Percentiles rank a stretch among this genome's conserved stretches.
phyloP scores from a whole-genome alignment of 2,888 invertebrate species.

The Minunthozetes semirufus region DNA sequence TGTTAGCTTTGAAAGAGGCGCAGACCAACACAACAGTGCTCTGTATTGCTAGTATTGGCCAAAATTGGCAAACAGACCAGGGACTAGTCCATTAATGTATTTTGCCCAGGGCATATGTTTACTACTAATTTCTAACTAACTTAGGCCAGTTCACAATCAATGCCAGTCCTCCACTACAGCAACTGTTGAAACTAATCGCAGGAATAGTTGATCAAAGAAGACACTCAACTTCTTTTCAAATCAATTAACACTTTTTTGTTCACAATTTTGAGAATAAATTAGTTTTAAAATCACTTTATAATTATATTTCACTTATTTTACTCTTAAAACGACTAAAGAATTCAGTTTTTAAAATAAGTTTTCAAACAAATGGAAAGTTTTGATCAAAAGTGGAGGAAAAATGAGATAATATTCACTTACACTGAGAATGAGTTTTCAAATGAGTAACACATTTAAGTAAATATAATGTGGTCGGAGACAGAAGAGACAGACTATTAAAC shows the following conservation, averaged over 20 bases:
- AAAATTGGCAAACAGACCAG: not conserved
- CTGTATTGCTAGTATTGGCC: not conserved
- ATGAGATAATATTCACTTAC: not conserved
- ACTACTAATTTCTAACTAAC: not conserved
- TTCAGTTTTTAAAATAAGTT: no score
- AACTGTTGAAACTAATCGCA: not conserved
- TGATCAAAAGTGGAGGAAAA: not conserved
- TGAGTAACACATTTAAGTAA: no score
- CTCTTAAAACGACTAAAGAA: no score
- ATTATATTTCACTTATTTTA: no score
- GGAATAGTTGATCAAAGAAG: not conserved
- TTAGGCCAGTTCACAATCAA: not conserved
- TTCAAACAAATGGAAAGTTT: no score
- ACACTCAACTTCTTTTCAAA: not conserved
- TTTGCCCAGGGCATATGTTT: not conserved
- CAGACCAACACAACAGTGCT: not conserved
- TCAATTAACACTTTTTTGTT: no score
- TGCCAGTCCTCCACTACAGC: not conserved
- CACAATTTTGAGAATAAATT: no score
- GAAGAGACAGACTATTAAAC: no score
- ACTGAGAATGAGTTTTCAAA: not conserved
- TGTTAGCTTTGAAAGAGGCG: not conserved
- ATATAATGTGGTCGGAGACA: no score
- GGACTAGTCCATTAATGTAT: not conserved
- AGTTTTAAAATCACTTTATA: no score